A percentile compares a stretch with the other conserved stretches of the same genome.
Evolutionary conservation across 2,888 invertebrate species (phyloP).

Genomic region (Cosmopolites sordidus): DNA sequence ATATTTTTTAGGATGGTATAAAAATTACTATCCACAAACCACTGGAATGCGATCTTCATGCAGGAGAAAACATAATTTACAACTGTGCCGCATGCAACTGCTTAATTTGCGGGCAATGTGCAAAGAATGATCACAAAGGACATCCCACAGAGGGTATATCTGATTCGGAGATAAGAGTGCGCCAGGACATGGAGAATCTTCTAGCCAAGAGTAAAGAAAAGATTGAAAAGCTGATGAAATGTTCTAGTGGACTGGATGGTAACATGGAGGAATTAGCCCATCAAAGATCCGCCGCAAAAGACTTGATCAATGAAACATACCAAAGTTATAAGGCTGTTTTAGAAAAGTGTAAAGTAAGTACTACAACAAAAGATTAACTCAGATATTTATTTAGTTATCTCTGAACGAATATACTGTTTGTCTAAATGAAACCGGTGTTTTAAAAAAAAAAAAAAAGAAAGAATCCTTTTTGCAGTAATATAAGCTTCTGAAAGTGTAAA

Average conservation of each 20-base stretch:
- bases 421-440: too few relatives aligned
- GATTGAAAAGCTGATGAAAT: constrained; percentile 70
- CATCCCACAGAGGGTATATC: constrained; percentile 80
- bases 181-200: constrained; percentile 71
- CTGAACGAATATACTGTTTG: too few relatives aligned
- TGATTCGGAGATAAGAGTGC: constrained; percentile 70
- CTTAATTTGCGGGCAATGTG: constrained; percentile 84
- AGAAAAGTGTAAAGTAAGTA: constrained; percentile 57
- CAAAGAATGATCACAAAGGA: constrained; percentile 76
- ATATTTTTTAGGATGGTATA: constrained; percentile 56
- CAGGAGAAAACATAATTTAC: constrained; percentile 78
- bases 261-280: constrained; percentile 81
- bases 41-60: constrained; percentile 76
- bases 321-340: constrained; percentile 76
- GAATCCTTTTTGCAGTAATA: too few relatives aligned
- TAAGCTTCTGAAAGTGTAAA: too few relatives aligned
- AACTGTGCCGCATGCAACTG: constrained; percentile 83
- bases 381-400: neutral
- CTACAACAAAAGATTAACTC: neutral
- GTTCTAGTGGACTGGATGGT: constrained; percentile 70
- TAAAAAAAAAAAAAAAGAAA: too few relatives aligned
- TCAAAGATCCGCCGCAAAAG: constrained; percentile 81
- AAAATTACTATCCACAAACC: constrained; percentile 85
- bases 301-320: constrained; percentile 75
- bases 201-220: constrained; percentile 73